Base-by-base conservation (phyloP, 1,140 invertebrate species). In the Luehdorfia chinensis region DNA sequence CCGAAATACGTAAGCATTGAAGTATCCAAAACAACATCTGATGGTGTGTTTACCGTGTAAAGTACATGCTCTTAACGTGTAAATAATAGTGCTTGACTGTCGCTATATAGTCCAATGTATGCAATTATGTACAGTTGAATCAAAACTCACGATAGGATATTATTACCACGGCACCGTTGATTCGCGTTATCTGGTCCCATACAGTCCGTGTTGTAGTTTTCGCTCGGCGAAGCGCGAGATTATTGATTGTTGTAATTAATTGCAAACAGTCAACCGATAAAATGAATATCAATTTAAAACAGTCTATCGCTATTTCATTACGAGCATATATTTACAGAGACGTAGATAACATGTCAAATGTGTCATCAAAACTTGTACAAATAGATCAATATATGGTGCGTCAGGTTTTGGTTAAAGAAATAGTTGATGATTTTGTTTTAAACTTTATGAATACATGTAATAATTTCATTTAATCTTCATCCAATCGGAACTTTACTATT, bases 171-270 rank as follows among this genome's bases (percentile, higher is more conserved):
- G 18, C 37, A 8, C 11, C 16, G 8, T 2, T 37, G 39, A 53
- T 49, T 46, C 39, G 37, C 50, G 64, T 73, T 78, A 78, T 79
- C 74, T 54, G 63, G 31, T 18, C 28, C 49, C 60, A 49, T 48
- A 57, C 75, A 72, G 70, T 62, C 56, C 57, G 64, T 75, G 72
- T 69, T 63, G 73, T 62, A 66, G 70, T 74, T 73, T 76, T 71
- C 79, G 69, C 79, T 73, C 69, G 63, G 50, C 66, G 51, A 52
- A 80, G 76, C 75, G 63, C 64, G 62, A 75, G 80, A 80, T 80
- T 80, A 80, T 80, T 75, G 76, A 84, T 80, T 75, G 67, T 75
- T 73, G 71, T 81, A 81, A 81, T 81, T 81, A 81, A 78, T 80
- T 74, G 76, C 75, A 80, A 77, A 80, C 66, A 73, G 64, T 61